Conservation (phyloP, 2,888 invertebrate species). For the Heliconius ismenius region DNA sequence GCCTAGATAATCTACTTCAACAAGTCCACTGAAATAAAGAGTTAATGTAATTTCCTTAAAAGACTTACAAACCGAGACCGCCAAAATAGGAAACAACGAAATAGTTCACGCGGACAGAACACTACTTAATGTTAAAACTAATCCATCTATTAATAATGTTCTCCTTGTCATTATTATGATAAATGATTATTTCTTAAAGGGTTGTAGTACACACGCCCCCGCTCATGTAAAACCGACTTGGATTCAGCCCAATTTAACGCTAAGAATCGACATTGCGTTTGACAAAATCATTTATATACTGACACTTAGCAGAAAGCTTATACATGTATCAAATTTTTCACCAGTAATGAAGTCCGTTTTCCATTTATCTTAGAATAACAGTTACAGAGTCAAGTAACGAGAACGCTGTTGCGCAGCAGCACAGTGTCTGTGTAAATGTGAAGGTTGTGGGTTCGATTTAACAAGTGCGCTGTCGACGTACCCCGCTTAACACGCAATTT, state of each 20-base stretch:
- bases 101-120: too few species aligned
- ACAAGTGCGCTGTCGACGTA: background rate
- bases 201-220: constrained; percentile 54
- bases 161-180: constrained; percentile 53
- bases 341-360: background rate
- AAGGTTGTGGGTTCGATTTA: background rate
- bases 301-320: constrained; percentile 19
- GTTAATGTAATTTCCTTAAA: too few species aligned
- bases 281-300: constrained; percentile 26
- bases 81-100: too few species aligned
- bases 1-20: too few species aligned
- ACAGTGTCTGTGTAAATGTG: background rate
- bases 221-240: constrained; percentile 68
- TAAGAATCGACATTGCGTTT: constrained; percentile 34
- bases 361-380: background rate
- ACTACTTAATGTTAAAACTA: background rate
- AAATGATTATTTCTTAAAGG: constrained; percentile 53
- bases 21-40: too few species aligned
- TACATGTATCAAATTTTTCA: background rate
- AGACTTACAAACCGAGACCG: too few species aligned
- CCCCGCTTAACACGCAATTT: background rate
- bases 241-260: constrained; percentile 62
- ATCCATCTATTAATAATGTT: constrained; percentile 43
- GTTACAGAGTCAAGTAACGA: too few species aligned
- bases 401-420: too few species aligned